These are phyloP conservation scores for Aurelia sp. DNA, from an alignment of 30 jellyfish, hydroid and myxozoan species.

Conservation along the genomic window DNA sequence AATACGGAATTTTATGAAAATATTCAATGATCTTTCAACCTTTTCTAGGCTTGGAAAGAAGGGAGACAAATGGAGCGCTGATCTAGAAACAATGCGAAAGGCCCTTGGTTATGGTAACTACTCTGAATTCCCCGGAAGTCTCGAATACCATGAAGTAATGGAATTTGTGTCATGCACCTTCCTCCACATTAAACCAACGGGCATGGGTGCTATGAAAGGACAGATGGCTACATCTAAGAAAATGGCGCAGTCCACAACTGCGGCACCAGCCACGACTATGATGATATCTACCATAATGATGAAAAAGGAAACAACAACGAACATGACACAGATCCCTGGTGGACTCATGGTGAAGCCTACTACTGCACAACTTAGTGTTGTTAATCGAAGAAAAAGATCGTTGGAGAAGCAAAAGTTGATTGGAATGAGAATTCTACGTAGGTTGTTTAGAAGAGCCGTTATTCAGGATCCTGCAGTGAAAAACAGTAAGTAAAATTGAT, in stretches of 20 bases:
- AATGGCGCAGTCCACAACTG: slow-evolving; percentile 1
- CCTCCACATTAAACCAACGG: slow-evolving; percentile 24
- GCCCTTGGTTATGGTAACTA: slow-evolving; percentile 87
- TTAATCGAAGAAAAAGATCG: slow-evolving; percentile 6
- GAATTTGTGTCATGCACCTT: slow-evolving; percentile 78
- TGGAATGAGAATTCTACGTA: slow-evolving; percentile 4
- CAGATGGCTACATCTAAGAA: slow-evolving; percentile 4
- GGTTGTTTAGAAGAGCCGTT: slow-evolving; percentile 13
- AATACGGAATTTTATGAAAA: too few species aligned
- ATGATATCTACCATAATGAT: not conserved
- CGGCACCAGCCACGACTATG: slow-evolving; percentile 5
- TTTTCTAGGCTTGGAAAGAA: slow-evolving; percentile 31
- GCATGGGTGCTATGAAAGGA: not conserved
- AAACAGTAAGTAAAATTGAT: too few species aligned
- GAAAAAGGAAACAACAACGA: slow-evolving; percentile 2
- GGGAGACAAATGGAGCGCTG: slow-evolving; percentile 45
- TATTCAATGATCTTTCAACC: too few species aligned
- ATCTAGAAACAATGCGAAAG: slow-evolving; percentile 77
- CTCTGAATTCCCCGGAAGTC: slow-evolving; percentile 69
- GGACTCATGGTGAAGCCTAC: slow-evolving; percentile 12
- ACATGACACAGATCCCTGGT: not conserved
- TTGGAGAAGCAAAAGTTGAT: not conserved
- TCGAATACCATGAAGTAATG: slow-evolving; percentile 61
- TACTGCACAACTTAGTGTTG: not conserved
- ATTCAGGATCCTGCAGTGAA: slow-evolving; percentile 8